Conservation (phyloP, 35 echinoderm and acorn worm genomes). For the Ophioderma brevispina region DNA sequence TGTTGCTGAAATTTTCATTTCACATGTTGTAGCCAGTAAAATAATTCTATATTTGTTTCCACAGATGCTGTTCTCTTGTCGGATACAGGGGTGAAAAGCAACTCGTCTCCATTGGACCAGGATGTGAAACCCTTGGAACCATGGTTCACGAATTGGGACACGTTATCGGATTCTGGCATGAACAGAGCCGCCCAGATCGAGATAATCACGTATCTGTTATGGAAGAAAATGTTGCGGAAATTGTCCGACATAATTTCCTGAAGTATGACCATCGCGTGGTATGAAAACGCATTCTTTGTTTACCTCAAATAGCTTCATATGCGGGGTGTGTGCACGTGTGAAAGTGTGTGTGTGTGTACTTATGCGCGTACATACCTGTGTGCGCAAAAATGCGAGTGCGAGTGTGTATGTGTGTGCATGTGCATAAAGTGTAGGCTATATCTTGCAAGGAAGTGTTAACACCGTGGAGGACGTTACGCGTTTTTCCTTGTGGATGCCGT, state of each 20-base stretch:
- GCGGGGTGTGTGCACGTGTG: too few species aligned
- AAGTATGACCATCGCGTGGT: slow-evolving; percentile 30
- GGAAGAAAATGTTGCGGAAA: slow-evolving; percentile 44
- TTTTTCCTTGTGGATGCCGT: too few species aligned
- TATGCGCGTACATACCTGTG: too few species aligned
- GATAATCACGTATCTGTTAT: slow-evolving; percentile 74
- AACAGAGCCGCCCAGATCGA: slow-evolving; percentile 89
- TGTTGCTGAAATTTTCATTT: background rate
- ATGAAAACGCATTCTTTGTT: background rate
- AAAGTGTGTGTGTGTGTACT: too few species aligned
- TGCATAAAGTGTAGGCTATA: background rate
- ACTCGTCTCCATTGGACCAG: slow-evolving; percentile 64
- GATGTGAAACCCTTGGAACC: slow-evolving; percentile 68
- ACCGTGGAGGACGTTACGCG: too few species aligned
- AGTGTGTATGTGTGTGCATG: too few species aligned
- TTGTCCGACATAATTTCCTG: slow-evolving; percentile 43
- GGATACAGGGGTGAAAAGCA: slow-evolving; percentile 57
- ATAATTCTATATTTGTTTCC: background rate
- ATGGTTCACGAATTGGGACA: slow-evolving; percentile 92
- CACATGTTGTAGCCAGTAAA: background rate
- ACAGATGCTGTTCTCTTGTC: slow-evolving; percentile 84
- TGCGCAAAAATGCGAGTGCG: too few species aligned
- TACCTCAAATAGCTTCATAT: too few species aligned
- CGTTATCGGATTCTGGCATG: slow-evolving; percentile 92
- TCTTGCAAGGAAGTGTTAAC: background rate